A percentile compares a stretch with the other conserved stretches of the same genome.
Conservation (phyloP, 2,113 vertebrate species). For the Delphinus delphis region DNA sequence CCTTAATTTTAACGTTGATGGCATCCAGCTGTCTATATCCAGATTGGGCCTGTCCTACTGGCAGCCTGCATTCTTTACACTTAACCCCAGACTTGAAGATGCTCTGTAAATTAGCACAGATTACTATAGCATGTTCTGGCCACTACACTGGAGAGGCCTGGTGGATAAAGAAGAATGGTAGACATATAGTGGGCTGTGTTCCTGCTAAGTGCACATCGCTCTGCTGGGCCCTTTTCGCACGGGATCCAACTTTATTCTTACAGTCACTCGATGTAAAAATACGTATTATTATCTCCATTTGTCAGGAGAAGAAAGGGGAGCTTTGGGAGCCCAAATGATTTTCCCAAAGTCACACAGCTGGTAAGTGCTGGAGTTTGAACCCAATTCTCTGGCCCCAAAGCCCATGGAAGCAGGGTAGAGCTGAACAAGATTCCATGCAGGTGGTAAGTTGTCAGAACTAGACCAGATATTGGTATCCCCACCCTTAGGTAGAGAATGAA, state of each 20-base stretch:
- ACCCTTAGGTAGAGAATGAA: background rate
- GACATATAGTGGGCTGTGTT: background rate
- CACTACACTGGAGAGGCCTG: too few relatives aligned
- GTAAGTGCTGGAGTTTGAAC: background rate
- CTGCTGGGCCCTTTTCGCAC: background rate
- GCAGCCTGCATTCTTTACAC: background rate
- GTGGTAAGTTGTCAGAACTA: background rate
- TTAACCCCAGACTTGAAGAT: background rate
- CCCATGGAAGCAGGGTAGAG: background rate
- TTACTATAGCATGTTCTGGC: background rate
- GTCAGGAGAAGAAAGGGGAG: background rate
- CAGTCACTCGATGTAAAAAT: fast-evolving
- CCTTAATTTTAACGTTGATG: background rate
- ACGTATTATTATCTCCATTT: background rate
- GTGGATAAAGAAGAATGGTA: background rate
- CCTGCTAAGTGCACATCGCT: background rate
- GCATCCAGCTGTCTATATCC: background rate
- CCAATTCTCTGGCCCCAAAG: background rate
- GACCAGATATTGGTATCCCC: background rate
- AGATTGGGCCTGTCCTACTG: too few relatives aligned
- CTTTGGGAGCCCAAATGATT: background rate
- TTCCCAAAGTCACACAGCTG: too few relatives aligned
- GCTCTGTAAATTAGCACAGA: background rate
- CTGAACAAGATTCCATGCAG: background rate
- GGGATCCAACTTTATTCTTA: background rate